Conservation (phyloP, 1,140 invertebrate species). For the Latrodectus geometricus region DNA sequence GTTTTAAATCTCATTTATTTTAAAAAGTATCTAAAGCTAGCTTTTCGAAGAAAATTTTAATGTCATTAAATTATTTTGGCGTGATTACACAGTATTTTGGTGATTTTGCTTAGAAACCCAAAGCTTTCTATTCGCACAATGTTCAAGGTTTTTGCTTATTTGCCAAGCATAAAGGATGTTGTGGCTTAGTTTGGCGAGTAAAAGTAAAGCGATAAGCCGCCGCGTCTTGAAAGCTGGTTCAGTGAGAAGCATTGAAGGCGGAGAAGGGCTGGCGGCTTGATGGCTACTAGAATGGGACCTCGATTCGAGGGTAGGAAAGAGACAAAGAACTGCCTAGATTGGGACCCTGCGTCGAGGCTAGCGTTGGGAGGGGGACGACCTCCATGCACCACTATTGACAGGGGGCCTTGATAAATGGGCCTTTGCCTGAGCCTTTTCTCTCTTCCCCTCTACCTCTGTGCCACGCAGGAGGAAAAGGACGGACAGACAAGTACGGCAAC, state of each 20-base stretch:
- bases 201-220: slow-evolving; percentile 5
- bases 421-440: slow-evolving; percentile 36
- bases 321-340: slow-evolving; percentile 57
- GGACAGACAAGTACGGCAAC: slow-evolving; percentile 37
- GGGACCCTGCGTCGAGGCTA: slow-evolving; percentile 58
- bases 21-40: too few species aligned
- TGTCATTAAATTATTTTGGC: too few species aligned
- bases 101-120: too few species aligned
- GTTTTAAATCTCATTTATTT: too few species aligned
- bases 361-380: slow-evolving; percentile 49
- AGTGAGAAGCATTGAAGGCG: slow-evolving; percentile 7
- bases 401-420: slow-evolving; percentile 55
- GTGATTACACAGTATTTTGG: too few species aligned
- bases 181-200: background rate
- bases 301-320: slow-evolving; percentile 31
- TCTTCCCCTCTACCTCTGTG: slow-evolving; percentile 1
- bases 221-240: slow-evolving; percentile 19
- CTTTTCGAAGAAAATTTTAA: too few species aligned
- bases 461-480: slow-evolving; percentile 25
- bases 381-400: slow-evolving; percentile 52
- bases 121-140: too few species aligned
- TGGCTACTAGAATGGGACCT: slow-evolving; percentile 53
- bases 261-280: slow-evolving; percentile 53
- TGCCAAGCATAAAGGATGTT: too few species aligned
- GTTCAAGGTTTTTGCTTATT: too few species aligned